Evolutionary conservation across 1,140 invertebrate genomes (phyloP), one percentile per base, ranked within the genome.

Genomic region (Galendromus occidentalis): DNA sequence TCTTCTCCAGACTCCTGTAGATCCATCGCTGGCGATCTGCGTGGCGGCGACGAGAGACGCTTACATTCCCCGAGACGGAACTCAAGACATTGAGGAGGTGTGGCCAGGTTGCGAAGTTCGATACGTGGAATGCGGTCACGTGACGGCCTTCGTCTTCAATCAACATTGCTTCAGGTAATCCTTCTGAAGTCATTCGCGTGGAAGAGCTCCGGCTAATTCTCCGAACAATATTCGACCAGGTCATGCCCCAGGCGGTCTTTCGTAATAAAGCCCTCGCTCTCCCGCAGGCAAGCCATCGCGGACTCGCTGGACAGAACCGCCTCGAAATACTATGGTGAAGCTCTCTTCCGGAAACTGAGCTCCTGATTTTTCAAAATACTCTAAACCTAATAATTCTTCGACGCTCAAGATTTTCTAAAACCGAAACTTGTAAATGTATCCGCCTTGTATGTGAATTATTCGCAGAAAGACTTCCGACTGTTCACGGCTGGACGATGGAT

Each of bases 21-120:
- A 73, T 69, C 71, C 70, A 20, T 69, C 69, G 45, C 65, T 74
- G 29, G 70, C 55, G 1, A 73, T 76, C 41, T 73, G 75, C 41
- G 73, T 79, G 2, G 70, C 73, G 17, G 76, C 77, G 42, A 72
- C 70, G 30, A 81, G 89, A 67, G 92, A 97, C 77, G 91, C 86
- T 1, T 98, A 98, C 76, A 86, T 97, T 22, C 90, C 91, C 0
- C 80, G 87, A 28, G 84, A 88, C 18, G 84, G 85, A 64, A 85
- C 88, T 33, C 83, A 84, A 65, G 82, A 83, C 65, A 77, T 96
- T 22, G 82, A 86, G 69, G 83, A 91, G 68, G 83, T 96, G 66
- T 97, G 92, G 92, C 91, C 91, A 0, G 89, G 89, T 7, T 84
- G 83, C 44, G 85, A 90, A 74, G 82, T 97, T 64, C 82, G 87